A percentile compares a stretch with the other conserved stretches of the same genome.
These are phyloP conservation scores for Rhinolophus ferrumequinum DNA, from an alignment of 2,113 vertebrate species.

Conservation along the genomic window DNA sequence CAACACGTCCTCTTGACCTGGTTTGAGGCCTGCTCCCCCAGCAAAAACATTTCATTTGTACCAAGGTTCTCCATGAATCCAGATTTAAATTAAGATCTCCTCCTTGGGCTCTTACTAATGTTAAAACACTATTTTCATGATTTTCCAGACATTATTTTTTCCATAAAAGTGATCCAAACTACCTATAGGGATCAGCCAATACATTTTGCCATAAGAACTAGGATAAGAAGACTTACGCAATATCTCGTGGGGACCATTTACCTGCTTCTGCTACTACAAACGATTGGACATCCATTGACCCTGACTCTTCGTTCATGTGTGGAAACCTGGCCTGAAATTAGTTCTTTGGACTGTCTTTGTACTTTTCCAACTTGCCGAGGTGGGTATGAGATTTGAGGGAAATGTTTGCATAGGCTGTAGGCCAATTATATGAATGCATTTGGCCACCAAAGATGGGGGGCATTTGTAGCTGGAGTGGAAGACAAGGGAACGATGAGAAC, in stretches of 20 bases:
- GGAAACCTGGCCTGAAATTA: constrained; percentile 30
- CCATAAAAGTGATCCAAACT: constrained; percentile 29
- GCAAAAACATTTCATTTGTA: not conserved
- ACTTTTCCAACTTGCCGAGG: constrained; percentile 42
- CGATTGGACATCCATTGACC: not conserved
- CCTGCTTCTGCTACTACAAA: not conserved
- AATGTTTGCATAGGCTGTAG: not conserved
- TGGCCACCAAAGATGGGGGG: constrained; percentile 8
- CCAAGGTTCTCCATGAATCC: not conserved
- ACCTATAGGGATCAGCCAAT: not conserved
- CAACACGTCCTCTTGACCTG: not conserved
- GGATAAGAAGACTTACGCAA: not conserved
- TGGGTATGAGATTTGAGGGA: not conserved
- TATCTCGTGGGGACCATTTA: not conserved
- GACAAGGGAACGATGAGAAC: not conserved
- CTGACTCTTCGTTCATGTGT: not conserved
- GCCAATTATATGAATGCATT: not conserved
- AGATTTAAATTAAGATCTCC: not conserved
- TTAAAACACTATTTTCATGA: not conserved
- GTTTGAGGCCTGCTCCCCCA: not conserved
- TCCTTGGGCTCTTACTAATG: not conserved
- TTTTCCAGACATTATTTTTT: not conserved
- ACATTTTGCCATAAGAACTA: not conserved
- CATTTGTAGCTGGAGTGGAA: constrained; percentile 22
- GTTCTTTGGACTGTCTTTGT: constrained; percentile 7